Evolutionary conservation across 2,888 invertebrate genomes (phyloP).

Genomic region (Trichogramma dendrolimi): DNA sequence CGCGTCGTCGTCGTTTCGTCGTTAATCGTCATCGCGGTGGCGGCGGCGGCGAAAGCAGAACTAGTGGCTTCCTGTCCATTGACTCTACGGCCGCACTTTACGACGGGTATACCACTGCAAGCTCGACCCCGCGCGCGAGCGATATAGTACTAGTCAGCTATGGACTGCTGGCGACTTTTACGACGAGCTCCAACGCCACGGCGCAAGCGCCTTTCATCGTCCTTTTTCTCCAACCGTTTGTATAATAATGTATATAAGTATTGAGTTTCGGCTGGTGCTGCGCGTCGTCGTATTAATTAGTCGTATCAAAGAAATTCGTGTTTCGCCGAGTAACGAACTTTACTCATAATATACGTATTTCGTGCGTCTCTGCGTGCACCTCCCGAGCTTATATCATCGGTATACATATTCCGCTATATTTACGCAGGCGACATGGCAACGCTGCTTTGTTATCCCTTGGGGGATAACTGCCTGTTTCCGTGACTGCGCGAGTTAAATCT

Average conservation of each 20-base stretch:
- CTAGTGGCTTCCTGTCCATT: constrained; percentile 30
- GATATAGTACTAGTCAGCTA: no score
- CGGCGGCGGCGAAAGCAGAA: constrained; percentile 8
- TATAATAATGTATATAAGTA: no score
- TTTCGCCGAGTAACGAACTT: no score
- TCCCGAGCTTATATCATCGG: no score
- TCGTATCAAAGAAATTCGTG: no score
- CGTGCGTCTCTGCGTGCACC: no score
- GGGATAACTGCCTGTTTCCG: constrained; percentile 16
- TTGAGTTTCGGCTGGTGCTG: no score
- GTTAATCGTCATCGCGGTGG: constrained; percentile 27
- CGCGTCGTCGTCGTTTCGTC: constrained; percentile 6
- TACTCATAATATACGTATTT: no score
- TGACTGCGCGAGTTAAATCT: background rate
- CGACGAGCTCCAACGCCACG: constrained; percentile 19
- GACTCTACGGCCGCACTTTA: constrained; percentile 28
- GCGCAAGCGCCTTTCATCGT: background rate
- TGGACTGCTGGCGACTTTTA: constrained; percentile 31
- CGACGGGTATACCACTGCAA: constrained; percentile 14
- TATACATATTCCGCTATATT: no score
- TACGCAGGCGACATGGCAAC: no score
- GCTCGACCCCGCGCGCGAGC: no score
- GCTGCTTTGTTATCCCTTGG: background rate
- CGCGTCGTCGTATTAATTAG: no score
- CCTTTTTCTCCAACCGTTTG: background rate